Evolutionary conservation across 2,113 vertebrate species (phyloP).

Genomic region (Cyanoderma ruficeps): DNA sequence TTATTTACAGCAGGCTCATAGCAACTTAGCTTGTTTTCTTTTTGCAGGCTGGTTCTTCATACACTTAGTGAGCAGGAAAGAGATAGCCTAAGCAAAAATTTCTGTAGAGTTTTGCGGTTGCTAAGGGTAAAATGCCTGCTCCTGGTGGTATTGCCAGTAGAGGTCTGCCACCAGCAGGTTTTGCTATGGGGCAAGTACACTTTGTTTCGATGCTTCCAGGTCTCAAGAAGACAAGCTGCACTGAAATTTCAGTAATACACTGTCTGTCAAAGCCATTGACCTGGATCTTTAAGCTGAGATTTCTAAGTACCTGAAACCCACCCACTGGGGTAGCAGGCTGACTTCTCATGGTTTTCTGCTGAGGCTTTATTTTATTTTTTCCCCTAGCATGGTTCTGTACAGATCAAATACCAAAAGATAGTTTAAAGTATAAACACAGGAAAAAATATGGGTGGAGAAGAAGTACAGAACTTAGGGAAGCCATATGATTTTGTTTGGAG

Average conservation of each 20-base stretch:
- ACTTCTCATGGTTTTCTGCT: not conserved
- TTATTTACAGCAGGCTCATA: not conserved
- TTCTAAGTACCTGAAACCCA: not conserved
- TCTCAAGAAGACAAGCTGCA: not conserved
- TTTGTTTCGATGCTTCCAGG: not conserved
- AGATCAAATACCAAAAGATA: not conserved
- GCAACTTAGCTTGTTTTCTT: not conserved
- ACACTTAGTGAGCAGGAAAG: not conserved
- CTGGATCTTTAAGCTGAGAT: not conserved
- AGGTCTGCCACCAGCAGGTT: not conserved
- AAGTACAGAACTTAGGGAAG: not conserved
- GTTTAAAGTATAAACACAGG: not conserved
- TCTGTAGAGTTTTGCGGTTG: not conserved
- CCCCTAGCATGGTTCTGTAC: not conserved
- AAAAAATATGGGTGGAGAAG: not conserved
- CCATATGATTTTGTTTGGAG: not conserved
- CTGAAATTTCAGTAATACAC: not conserved
- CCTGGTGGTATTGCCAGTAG: not conserved
- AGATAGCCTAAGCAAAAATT: not conserved
- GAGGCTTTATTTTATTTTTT: not conserved
- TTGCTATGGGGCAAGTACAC: not conserved
- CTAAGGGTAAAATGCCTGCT: not conserved
- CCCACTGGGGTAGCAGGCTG: not conserved
- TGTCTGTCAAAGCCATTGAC: not conserved
- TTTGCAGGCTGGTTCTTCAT: not conserved